Base-by-base conservation (phyloP, 1,140 invertebrate genomes). In the Ctenoplectra terminalis region DNA sequence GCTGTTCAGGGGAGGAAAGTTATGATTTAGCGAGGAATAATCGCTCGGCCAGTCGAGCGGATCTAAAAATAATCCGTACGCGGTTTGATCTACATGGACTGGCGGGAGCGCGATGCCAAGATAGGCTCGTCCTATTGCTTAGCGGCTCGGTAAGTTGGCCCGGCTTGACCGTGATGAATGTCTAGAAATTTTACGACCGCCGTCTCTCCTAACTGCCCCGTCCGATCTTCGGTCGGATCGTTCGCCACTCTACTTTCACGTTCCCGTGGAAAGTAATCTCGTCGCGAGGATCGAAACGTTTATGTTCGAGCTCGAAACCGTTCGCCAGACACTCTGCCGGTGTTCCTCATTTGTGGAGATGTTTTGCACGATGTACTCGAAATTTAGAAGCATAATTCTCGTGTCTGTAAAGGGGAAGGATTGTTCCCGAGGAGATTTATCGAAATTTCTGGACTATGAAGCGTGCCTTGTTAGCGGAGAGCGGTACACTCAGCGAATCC, bases 1-100 rank as follows among this genome's bases (percentile, higher is more conserved):
- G 26, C 61, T 50, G 64, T 56, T 50, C 77, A 60, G 23, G 48
- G 37, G 48, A 86, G 84, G 67, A 86, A 89, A 86, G 87, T 90
- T 84, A 89, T 91, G 82, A 90, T 91, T 84, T 88, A 89, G 56
- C 87, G 84, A 58, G 89, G 86, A 87, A 88, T 90, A 84, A 82
- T 89, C 84, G 88, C 43, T 56, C 81, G 83, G 60, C 40, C 58
- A 69, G 69, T 54, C 77, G 76, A 75, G 60, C 80, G 76, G 48
- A 80, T 74, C 87, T 79, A 87, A 88, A 88, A 87, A 88, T 88
- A 88, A 85, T 71, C 81, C 72, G 78, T 46, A 64, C 71, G 71
- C 76, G 75, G 82, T 76, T 71, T 88, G 70, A 83, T 82, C 82
- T 84, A 76, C 71, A 73, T 60, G 31, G 46, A 54, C 60, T 46